Evolutionary conservation across 2,888 invertebrate species (phyloP).

Genomic region (Eumacrocentrus americanus): DNA sequence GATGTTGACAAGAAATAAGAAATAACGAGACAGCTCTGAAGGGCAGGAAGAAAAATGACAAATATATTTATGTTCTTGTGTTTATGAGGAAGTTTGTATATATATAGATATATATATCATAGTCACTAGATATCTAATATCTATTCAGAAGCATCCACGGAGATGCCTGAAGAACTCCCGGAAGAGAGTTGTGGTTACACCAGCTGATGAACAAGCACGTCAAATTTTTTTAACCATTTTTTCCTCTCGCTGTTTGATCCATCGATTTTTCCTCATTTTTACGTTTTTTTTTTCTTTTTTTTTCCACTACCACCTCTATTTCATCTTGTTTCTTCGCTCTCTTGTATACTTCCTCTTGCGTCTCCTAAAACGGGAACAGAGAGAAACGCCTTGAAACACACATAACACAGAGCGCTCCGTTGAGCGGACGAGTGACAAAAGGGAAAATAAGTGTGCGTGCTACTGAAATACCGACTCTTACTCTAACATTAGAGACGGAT

Average conservation of each 20-base stretch:
- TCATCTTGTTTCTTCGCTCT: background rate
- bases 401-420: background rate
- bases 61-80: no score
- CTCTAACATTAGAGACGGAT: slow-evolving; percentile 22
- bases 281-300: background rate
- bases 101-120: no score
- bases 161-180: slow-evolving; percentile 13
- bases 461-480: slow-evolving; percentile 16
- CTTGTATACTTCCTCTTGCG: background rate
- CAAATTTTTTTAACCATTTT: slow-evolving; percentile 12
- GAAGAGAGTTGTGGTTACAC: slow-evolving; percentile 21
- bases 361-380: slow-evolving; percentile 15
- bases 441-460: slow-evolving; percentile 8
- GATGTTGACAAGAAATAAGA: no score
- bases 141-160: no score
- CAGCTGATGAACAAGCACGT: slow-evolving; percentile 24
- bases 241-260: background rate
- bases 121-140: no score
- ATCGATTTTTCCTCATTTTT: background rate
- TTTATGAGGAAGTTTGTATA: no score
- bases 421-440: slow-evolving; percentile 14
- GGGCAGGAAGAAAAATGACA: no score
- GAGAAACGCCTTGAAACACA: slow-evolving; percentile 8
- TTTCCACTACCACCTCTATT: background rate
- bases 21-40: no score